A percentile compares a stretch with the other conserved stretches of the same genome.
These are phyloP conservation scores for Biston stratarius DNA, from an alignment of 2,888 invertebrate genomes.

Conservation along the genomic window DNA sequence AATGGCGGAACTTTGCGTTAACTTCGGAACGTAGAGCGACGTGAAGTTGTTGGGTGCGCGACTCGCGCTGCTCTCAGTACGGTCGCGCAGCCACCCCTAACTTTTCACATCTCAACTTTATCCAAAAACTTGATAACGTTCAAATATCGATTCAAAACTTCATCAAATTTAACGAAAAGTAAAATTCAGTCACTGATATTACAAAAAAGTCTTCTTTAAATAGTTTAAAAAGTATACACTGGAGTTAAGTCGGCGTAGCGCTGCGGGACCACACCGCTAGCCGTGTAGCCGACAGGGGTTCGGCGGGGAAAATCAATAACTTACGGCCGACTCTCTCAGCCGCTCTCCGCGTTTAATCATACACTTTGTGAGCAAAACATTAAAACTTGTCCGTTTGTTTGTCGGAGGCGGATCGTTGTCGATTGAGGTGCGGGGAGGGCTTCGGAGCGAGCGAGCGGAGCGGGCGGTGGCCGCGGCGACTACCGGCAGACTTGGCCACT, in stretches of 20 bases:
- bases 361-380: conserved; percentile 87
- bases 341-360: conserved; percentile 87
- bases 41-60: conserved; percentile 86
- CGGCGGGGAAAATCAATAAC: conserved; percentile 87
- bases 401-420: conserved; percentile 76
- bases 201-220: conserved; percentile 65
- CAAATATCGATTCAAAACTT: conserved; percentile 60
- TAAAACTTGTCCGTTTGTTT: conserved; percentile 87
- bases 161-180: conserved; percentile 58
- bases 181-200: conserved; percentile 48
- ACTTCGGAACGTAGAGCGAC: conserved; percentile 86
- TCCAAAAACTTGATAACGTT: conserved; percentile 70
- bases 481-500: conserved; percentile 60
- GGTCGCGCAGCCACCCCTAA: conserved; percentile 77
- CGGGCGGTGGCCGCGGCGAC: conserved; percentile 62
- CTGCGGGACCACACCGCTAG: conserved; percentile 71
- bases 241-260: conserved; percentile 64
- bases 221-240: conserved; percentile 60
- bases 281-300: conserved; percentile 81
- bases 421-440: conserved; percentile 60
- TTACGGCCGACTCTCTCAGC: conserved; percentile 86
- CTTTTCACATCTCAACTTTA: conserved; percentile 77
- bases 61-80: conserved; percentile 66
- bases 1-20: conserved; percentile 87
- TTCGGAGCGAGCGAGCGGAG: conserved; percentile 58